Evolutionary conservation across 1,140 invertebrate genomes (phyloP).

Genomic region (Leptonema lineaticorne): DNA sequence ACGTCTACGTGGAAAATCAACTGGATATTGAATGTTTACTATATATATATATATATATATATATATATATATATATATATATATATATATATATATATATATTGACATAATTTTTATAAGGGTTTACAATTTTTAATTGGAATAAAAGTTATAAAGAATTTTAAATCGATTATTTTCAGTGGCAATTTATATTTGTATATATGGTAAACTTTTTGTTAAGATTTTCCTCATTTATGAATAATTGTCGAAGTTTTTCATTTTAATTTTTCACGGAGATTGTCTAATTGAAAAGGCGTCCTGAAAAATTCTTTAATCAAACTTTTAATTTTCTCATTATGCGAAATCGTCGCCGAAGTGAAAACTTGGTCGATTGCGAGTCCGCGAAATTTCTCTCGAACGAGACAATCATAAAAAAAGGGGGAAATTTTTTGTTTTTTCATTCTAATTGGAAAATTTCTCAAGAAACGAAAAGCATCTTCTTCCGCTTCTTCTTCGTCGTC

Average conservation of each 20-base stretch:
- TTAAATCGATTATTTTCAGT: not conserved
- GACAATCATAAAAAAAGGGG: not conserved
- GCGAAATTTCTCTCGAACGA: not conserved
- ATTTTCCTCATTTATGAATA: too few relatives aligned
- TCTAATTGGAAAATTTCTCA: not conserved
- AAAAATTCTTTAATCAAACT: slow-evolving; percentile 9
- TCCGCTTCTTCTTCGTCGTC: not conserved
- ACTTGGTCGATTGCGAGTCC: not conserved
- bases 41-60: not conserved
- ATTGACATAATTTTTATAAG: too few relatives aligned
- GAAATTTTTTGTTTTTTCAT: not conserved
- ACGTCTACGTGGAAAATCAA: slow-evolving; percentile 24
- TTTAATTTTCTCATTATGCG: slow-evolving; percentile 11
- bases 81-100: not conserved
- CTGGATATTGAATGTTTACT: not conserved
- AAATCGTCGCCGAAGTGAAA: not conserved
- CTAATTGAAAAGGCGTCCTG: slow-evolving; percentile 15
- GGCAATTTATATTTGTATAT: too few relatives aligned
- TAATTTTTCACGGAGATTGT: not conserved
- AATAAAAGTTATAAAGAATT: not conserved
- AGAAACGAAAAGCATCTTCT: not conserved
- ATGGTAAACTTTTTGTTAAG: too few relatives aligned
- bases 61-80: not conserved
- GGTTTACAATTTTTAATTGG: too few relatives aligned
- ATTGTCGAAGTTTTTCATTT: too few relatives aligned